phyloP scores from a whole-genome alignment of 2,888 invertebrate species.

The Smittia sp. region DNA sequence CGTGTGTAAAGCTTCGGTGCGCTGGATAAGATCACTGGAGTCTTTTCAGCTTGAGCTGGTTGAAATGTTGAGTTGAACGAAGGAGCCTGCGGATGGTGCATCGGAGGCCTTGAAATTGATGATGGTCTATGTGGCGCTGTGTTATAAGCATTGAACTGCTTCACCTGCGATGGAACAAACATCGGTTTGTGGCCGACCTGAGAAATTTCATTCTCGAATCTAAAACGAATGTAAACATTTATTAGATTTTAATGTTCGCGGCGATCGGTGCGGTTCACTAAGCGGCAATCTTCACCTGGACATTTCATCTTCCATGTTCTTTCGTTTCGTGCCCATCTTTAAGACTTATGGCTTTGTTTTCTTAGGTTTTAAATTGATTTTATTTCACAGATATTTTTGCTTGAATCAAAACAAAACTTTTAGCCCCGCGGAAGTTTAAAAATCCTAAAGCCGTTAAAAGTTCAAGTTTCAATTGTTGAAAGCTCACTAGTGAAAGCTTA shows the following conservation, averaged over 20 bases:
- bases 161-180: constrained; percentile 57
- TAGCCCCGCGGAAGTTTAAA: too few species aligned
- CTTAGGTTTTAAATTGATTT: too few species aligned
- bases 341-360: background rate
- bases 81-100: constrained; percentile 48
- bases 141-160: constrained; percentile 70
- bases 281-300: constrained; percentile 60
- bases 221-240: constrained; percentile 47
- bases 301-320: constrained; percentile 87
- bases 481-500: too few species aligned
- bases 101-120: constrained; percentile 51
- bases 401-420: too few species aligned
- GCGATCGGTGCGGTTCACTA: background rate
- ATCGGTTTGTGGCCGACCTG: constrained; percentile 52
- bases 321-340: constrained; percentile 47
- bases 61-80: constrained; percentile 53
- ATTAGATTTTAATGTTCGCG: background rate
- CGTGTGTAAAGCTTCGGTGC: constrained; percentile 67
- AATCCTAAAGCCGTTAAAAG: too few species aligned
- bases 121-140: constrained; percentile 65
- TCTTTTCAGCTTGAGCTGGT: constrained; percentile 53
- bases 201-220: constrained; percentile 87
- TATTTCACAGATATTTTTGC: too few species aligned
- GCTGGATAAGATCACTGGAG: constrained; percentile 66
- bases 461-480: too few species aligned